A percentile compares a stretch with the other conserved stretches of the same genome.
Conservation (phyloP, 1,140 invertebrate species). For the Paraescarpia echinospica region DNA sequence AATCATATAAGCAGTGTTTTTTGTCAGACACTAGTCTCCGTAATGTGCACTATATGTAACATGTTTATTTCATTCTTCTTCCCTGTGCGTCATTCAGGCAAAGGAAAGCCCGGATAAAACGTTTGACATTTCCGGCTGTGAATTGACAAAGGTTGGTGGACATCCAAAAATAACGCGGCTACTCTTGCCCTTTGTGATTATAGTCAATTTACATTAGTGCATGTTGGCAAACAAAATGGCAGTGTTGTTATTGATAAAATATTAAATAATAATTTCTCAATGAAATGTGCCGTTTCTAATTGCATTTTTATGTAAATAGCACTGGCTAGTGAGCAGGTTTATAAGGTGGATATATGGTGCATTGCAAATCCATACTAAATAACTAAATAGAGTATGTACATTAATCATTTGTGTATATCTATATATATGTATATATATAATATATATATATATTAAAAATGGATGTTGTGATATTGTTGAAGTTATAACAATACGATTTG, state of each 20-base stretch:
- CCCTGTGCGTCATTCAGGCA: slow-evolving; percentile 59
- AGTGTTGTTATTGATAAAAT: neutral
- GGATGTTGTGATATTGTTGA: neutral
- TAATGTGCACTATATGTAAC: neutral
- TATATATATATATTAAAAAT: no score
- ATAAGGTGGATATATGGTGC: neutral
- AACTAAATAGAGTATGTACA: neutral
- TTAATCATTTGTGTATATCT: neutral
- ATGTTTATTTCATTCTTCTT: slow-evolving; percentile 13
- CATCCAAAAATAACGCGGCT: neutral
- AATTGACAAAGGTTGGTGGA: slow-evolving; percentile 61
- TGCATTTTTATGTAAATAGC: neutral
- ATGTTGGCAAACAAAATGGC: neutral
- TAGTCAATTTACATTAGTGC: neutral
- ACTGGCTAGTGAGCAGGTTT: neutral
- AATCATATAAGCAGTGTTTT: no score
- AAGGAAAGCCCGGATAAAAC: slow-evolving; percentile 74
- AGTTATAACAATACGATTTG: neutral
- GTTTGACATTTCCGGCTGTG: slow-evolving; percentile 75
- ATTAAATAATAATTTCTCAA: neutral
- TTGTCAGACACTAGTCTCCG: neutral
- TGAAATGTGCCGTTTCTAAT: neutral
- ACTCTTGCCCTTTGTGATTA: neutral
- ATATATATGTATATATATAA: no score
- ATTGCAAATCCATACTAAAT: slow-evolving; percentile 7